A percentile compares a stretch with the other conserved stretches of the same genome.
Evolutionary conservation across 2,797 vertebrate species (phyloP).

Genomic region (Phrynocephalus vlangalii): DNA sequence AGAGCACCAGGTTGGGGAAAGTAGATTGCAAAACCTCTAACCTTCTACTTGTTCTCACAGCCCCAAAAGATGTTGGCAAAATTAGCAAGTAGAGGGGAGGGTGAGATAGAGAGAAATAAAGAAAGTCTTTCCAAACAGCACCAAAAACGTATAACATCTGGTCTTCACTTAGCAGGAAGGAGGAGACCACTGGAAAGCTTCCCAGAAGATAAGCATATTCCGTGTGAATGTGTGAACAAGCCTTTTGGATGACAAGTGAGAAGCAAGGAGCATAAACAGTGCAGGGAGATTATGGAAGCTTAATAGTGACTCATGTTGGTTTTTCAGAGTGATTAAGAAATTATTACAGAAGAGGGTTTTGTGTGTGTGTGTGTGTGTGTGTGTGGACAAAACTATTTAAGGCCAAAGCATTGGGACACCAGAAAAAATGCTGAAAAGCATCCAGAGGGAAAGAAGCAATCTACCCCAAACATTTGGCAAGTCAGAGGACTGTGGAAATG

Average conservation of each 20-base stretch:
- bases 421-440: constrained; percentile 57
- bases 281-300: constrained; percentile 64
- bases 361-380: not conserved
- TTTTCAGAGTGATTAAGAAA: constrained; percentile 47
- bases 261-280: constrained; percentile 53
- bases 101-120: not conserved
- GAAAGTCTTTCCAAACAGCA: constrained; percentile 1
- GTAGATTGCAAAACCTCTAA: not conserved
- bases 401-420: constrained; percentile 63
- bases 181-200: not conserved
- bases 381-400: constrained; percentile 60
- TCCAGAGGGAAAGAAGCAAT: constrained; percentile 71
- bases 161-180: constrained; percentile 30
- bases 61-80: constrained; percentile 10
- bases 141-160: constrained; percentile 39
- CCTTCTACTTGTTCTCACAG: not conserved
- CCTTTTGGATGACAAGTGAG: constrained; percentile 34
- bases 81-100: not conserved
- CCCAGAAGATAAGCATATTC: constrained; percentile 37
- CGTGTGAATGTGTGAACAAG: constrained; percentile 41
- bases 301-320: constrained; percentile 70
- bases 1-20: not conserved
- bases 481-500: constrained; percentile 67
- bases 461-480: constrained; percentile 73
- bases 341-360: constrained; percentile 62